phyloP scores from a whole-genome alignment of 1,140 invertebrate species.

The Neelides sp. region DNA sequence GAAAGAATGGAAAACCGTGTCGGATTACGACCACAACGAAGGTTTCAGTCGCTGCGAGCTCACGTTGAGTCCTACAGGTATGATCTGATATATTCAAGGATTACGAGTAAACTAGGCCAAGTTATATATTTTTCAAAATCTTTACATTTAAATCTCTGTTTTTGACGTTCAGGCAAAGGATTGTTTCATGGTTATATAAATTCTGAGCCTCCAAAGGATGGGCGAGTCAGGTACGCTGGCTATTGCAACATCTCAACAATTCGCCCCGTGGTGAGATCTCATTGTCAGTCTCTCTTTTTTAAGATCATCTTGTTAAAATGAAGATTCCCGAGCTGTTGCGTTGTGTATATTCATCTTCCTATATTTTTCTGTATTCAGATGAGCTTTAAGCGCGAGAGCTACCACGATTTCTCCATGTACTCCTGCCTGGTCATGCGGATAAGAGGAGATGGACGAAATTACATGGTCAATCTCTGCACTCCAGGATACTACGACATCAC shows the following conservation, averaged over 20 bases:
- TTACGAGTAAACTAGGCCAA: neutral
- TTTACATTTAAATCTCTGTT: neutral
- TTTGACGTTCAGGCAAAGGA: conserved; percentile 7
- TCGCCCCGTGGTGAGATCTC: conserved; percentile 10
- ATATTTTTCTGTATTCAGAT: conserved; percentile 42
- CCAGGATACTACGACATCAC: conserved; percentile 59
- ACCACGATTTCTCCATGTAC: conserved; percentile 60
- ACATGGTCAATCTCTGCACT: conserved; percentile 60
- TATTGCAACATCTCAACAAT: conserved; percentile 27
- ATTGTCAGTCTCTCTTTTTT: no score
- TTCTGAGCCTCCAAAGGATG: conserved; percentile 22
- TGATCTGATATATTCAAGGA: conserved; percentile 28
- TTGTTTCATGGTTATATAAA: conserved; percentile 27
- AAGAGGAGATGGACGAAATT: conserved; percentile 80
- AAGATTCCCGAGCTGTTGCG: no score
- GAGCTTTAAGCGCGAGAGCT: conserved; percentile 62
- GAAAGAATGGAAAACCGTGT: conserved; percentile 57
- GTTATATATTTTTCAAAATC: neutral
- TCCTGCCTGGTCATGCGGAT: conserved; percentile 72
- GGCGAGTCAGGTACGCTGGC: conserved; percentile 21
- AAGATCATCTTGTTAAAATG: no score
- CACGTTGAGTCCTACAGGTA: conserved; percentile 46
- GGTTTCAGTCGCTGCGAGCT: conserved; percentile 58
- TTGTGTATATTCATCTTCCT: no score
- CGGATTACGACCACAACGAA: conserved; percentile 64